Conservation (phyloP, 2,888 invertebrate genomes). For the Rhopalosiphum nymphaeae region DNA sequence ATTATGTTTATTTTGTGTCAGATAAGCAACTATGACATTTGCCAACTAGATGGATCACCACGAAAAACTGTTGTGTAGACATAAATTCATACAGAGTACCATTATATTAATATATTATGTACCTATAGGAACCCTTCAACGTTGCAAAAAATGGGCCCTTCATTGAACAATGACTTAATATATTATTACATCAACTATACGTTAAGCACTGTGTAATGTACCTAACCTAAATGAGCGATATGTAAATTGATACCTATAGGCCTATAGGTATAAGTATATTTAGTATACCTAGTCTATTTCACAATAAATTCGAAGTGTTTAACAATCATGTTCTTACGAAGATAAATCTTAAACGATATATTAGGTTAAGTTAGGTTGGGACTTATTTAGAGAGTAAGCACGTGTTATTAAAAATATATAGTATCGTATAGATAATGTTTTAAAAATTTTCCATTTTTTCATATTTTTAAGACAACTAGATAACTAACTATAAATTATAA, state of each 20-base stretch:
- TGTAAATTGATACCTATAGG: background rate
- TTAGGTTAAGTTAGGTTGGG: background rate
- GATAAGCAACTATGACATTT: slow-evolving; percentile 1
- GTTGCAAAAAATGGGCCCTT: slow-evolving; percentile 6
- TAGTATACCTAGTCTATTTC: background rate
- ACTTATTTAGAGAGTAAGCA: background rate
- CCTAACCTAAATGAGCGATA: background rate
- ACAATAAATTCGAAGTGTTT: background rate
- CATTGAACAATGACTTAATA: slow-evolving; percentile 32
- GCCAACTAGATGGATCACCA: slow-evolving; percentile 37
- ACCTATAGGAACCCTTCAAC: background rate
- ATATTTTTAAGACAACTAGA: background rate
- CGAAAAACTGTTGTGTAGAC: slow-evolving; percentile 21
- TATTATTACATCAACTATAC: background rate
- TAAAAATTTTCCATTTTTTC: background rate
- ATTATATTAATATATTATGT: background rate
- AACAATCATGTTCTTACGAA: background rate
- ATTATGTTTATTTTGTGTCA: background rate
- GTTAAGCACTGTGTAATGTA: background rate
- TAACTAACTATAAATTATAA: background rate
- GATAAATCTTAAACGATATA: background rate
- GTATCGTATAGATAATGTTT: background rate
- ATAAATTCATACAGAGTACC: background rate
- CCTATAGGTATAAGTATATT: background rate
- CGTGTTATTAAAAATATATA: background rate